phyloP scores from a whole-genome alignment of 2,888 invertebrate species.

The Ypsolopha sequella region DNA sequence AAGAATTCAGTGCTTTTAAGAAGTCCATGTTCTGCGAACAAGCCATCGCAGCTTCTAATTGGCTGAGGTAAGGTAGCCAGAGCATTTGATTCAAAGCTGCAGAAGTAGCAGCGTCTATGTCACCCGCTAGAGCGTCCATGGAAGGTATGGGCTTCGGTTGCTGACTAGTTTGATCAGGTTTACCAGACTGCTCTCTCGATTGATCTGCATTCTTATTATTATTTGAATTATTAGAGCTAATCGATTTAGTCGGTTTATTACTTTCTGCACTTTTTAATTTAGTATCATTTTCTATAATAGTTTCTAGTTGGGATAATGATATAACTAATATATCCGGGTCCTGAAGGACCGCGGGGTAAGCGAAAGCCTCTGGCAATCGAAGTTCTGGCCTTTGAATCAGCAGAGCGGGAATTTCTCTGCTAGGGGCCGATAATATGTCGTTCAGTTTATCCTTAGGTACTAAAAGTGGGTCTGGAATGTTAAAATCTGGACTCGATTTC shows the following conservation, averaged over 20 bases:
- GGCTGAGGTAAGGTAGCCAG: conserved; percentile 79
- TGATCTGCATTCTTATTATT: conserved; percentile 26
- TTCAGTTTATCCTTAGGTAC: conserved; percentile 83
- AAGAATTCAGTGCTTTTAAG: conserved; percentile 66
- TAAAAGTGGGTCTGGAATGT: conserved; percentile 85
- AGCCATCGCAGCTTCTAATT: conserved; percentile 71
- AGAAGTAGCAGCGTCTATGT: conserved; percentile 77
- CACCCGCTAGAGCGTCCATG: conserved; percentile 66
- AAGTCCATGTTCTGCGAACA: conserved; percentile 71
- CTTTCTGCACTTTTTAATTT: conserved; percentile 26
- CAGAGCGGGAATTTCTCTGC: conserved; percentile 81
- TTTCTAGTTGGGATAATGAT: conserved; percentile 79
- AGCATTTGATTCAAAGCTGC: conserved; percentile 80
- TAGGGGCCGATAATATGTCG: conserved; percentile 78
- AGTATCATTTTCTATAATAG: conserved; percentile 68
- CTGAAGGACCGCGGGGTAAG: conserved; percentile 78
- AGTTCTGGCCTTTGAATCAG: conserved; percentile 79
- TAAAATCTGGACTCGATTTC: conserved; percentile 74
- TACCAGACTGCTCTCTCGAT: conserved; percentile 9
- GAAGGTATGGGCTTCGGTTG: conserved; percentile 40
- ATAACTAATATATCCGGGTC: conserved; percentile 85
- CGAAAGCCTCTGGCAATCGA: conserved; percentile 79
- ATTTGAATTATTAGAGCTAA: conserved; percentile 22
- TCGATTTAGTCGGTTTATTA: conserved; percentile 22
- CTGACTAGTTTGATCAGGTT: conserved; percentile 18